Conservation (phyloP, 2,888 invertebrate species). For the Rhagophthalmus giganteus region DNA sequence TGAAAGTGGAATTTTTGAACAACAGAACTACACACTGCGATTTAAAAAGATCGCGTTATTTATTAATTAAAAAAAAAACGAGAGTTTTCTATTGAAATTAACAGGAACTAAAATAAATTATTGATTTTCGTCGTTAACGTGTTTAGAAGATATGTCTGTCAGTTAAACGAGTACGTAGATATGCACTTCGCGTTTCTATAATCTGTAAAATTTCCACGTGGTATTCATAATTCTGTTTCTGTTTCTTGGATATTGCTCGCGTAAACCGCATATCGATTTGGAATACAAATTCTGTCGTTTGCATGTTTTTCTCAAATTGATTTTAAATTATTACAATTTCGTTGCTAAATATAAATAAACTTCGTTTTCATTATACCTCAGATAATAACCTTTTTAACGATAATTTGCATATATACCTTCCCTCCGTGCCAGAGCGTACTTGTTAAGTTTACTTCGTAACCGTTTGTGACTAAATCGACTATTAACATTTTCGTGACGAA, state of each 20-base stretch:
- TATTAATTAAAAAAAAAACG: no score
- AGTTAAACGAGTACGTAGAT: no score
- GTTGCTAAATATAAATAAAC: conserved; percentile 38
- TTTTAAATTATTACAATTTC: conserved; percentile 35
- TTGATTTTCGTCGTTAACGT: no score
- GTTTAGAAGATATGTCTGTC: no score
- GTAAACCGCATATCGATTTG: conserved; percentile 34
- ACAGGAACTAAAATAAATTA: no score
- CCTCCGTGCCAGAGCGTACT: conserved; percentile 30
- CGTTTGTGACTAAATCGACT: conserved; percentile 10
- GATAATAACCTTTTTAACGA: conserved; percentile 29
- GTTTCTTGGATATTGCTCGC: conserved; percentile 28
- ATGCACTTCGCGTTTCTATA: conserved; percentile 10
- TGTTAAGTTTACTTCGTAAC: conserved; percentile 12
- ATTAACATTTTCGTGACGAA: conserved; percentile 6
- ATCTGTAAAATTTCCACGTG: conserved; percentile 30
- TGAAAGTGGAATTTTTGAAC: no score
- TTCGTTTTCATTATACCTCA: conserved; percentile 37
- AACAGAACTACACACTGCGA: no score
- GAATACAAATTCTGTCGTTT: conserved; percentile 36
- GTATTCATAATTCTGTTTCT: conserved; percentile 30
- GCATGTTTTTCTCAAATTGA: conserved; percentile 40
- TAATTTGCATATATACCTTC: conserved; percentile 21
- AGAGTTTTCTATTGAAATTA: no score
- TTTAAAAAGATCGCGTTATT: no score